Percentiles rank a stretch among this genome's conserved stretches.
phyloP scores from a whole-genome alignment of 1,140 invertebrate genomes.

The Scylla paramamosain region DNA sequence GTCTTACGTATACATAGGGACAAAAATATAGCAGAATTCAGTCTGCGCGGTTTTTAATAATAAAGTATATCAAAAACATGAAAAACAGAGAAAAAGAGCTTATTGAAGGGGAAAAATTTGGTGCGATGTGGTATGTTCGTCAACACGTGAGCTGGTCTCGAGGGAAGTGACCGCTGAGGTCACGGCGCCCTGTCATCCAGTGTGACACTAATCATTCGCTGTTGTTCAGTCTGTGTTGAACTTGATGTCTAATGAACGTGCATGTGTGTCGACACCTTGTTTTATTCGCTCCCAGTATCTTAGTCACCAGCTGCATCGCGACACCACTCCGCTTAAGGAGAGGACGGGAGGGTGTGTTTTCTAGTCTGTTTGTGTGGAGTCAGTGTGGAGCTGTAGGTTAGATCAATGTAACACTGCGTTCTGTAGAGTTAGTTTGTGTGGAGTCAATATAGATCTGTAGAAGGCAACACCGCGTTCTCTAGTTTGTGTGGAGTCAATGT shows the following conservation, averaged over 20 bases:
- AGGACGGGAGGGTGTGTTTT: too few relatives aligned
- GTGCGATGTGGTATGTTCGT: constrained; percentile 31
- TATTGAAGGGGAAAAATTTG: constrained; percentile 25
- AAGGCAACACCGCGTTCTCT: too few relatives aligned
- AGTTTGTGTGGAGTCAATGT: too few relatives aligned
- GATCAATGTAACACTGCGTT: too few relatives aligned
- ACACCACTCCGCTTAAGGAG: too few relatives aligned
- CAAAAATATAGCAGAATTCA: background rate
- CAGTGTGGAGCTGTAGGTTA: too few relatives aligned
- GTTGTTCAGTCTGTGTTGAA: constrained; percentile 71
- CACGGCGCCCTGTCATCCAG: constrained; percentile 54
- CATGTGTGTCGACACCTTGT: constrained; percentile 50
- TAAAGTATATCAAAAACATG: constrained; percentile 41
- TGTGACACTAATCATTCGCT: constrained; percentile 70
- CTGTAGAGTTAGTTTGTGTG: too few relatives aligned
- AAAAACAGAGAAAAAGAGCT: constrained; percentile 56
- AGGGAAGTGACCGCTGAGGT: too few relatives aligned
- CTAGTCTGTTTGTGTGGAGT: too few relatives aligned
- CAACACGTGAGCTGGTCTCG: constrained; percentile 51
- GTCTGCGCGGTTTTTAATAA: constrained; percentile 17
- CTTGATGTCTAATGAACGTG: constrained; percentile 72
- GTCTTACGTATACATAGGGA: too few relatives aligned
- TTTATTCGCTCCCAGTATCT: constrained; percentile 37
- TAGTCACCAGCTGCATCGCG: too few relatives aligned
- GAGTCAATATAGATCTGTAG: too few relatives aligned